Evolutionary conservation across 2,113 vertebrate species (phyloP).

Genomic region (Ctenodactylus gundi): DNA sequence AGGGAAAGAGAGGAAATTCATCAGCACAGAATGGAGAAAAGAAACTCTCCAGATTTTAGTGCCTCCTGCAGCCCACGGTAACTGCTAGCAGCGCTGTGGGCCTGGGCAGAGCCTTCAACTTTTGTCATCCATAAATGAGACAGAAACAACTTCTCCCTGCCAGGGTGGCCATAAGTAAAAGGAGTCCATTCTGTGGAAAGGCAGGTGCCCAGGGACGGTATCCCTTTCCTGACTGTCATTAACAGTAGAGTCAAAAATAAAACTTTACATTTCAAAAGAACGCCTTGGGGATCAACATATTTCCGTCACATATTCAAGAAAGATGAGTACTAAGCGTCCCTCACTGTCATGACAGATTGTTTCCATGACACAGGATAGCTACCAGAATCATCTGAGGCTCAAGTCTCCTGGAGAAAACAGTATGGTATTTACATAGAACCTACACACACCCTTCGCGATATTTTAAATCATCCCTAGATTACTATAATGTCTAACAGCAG

Average conservation of each 20-base stretch:
- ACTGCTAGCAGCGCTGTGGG: background rate
- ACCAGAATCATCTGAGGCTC: background rate
- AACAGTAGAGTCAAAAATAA: background rate
- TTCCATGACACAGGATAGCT: no score
- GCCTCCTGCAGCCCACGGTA: background rate
- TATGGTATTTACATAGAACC: background rate
- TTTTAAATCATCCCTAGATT: background rate
- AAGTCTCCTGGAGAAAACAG: background rate
- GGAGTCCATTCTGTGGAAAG: background rate
- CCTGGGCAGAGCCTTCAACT: background rate
- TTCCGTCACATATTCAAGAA: background rate
- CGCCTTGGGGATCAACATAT: background rate
- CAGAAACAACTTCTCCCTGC: background rate
- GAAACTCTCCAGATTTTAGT: background rate
- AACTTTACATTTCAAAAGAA: background rate
- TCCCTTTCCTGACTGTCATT: background rate
- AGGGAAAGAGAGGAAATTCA: background rate
- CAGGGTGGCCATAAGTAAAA: background rate
- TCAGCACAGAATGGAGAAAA: background rate
- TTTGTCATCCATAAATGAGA: background rate
- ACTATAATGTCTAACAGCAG: background rate
- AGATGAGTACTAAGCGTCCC: background rate
- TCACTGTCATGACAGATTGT: background rate
- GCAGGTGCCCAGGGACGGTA: accelerated
- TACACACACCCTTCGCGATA: background rate